phyloP scores from a whole-genome alignment of 1,140 invertebrate genomes.

The Lineus longissimus region DNA sequence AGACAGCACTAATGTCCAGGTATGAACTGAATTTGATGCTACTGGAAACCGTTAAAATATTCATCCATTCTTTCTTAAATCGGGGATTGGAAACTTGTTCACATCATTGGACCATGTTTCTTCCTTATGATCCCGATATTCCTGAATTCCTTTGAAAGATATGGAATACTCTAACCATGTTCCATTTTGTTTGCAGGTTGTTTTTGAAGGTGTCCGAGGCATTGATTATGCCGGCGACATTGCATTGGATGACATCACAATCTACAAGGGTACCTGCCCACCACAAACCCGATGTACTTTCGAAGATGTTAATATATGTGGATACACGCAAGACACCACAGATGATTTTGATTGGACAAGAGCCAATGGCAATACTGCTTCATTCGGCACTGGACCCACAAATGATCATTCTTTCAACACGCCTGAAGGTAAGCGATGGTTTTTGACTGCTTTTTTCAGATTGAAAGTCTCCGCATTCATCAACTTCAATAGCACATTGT shows the following conservation, averaged over 20 bases:
- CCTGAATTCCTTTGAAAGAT: too few species aligned
- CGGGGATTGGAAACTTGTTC: too few species aligned
- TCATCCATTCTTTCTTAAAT: background rate
- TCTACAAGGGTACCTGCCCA: conserved; percentile 56
- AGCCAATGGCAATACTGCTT: conserved; percentile 20
- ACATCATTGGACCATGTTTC: too few species aligned
- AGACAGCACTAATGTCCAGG: background rate
- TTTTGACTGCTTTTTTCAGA: too few species aligned
- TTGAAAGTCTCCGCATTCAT: too few species aligned
- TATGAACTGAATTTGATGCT: background rate
- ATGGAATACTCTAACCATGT: too few species aligned
- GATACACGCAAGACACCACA: conserved; percentile 34
- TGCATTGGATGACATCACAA: conserved; percentile 68
- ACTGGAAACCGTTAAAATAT: background rate
- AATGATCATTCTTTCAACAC: conserved; percentile 45
- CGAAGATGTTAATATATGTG: conserved; percentile 40
- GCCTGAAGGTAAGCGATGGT: too few species aligned
- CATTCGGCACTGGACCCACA: conserved; percentile 33
- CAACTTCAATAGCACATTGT: too few species aligned
- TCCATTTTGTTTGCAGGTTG: conserved; percentile 57
- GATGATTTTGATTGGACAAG: conserved; percentile 44
- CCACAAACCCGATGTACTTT: conserved; percentile 38
- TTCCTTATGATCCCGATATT: too few species aligned
- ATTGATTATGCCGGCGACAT: conserved; percentile 66
- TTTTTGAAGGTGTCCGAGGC: conserved; percentile 64